Conservation (phyloP, 1,140 invertebrate genomes). For the Drosophila nannoptera region DNA sequence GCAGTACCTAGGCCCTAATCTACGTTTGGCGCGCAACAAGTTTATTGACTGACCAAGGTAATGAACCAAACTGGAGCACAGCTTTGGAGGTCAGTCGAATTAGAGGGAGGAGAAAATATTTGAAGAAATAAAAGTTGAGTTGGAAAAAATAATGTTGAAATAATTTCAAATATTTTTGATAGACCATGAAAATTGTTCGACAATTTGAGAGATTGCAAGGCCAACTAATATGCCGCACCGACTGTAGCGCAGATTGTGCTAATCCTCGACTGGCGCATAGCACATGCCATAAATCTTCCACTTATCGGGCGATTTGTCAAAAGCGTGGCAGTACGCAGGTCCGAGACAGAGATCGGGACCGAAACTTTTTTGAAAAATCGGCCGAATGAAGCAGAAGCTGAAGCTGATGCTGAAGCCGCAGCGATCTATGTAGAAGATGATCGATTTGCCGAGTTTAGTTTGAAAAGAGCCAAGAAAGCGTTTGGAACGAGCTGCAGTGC, state of each 20-base stretch:
- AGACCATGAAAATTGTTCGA: no score
- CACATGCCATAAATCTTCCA: slow-evolving; percentile 61
- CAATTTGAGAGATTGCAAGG: no score
- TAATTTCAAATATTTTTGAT: not conserved
- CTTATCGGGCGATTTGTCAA: slow-evolving; percentile 74
- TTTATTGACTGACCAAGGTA: slow-evolving; percentile 15
- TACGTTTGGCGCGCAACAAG: not conserved
- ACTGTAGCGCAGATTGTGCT: slow-evolving; percentile 18
- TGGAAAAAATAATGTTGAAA: no score
- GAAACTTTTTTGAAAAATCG: slow-evolving; percentile 29
- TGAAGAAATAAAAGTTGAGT: not conserved
- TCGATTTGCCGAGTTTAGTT: slow-evolving; percentile 45
- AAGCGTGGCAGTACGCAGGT: slow-evolving; percentile 55
- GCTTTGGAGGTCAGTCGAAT: not conserved
- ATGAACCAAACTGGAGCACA: slow-evolving; percentile 20
- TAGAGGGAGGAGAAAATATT: no score
- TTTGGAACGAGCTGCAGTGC: slow-evolving; percentile 13
- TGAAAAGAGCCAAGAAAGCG: slow-evolving; percentile 32
- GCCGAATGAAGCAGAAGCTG: slow-evolving; percentile 9
- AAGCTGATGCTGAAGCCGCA: not conserved
- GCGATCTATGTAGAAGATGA: not conserved
- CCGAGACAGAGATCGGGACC: slow-evolving; percentile 22
- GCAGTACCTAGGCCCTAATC: slow-evolving; percentile 8
- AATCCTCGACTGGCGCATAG: slow-evolving; percentile 17
- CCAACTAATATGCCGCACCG: slow-evolving; percentile 5